Conservation (phyloP, 2,888 invertebrate species). For the Acrobasis repandana region DNA sequence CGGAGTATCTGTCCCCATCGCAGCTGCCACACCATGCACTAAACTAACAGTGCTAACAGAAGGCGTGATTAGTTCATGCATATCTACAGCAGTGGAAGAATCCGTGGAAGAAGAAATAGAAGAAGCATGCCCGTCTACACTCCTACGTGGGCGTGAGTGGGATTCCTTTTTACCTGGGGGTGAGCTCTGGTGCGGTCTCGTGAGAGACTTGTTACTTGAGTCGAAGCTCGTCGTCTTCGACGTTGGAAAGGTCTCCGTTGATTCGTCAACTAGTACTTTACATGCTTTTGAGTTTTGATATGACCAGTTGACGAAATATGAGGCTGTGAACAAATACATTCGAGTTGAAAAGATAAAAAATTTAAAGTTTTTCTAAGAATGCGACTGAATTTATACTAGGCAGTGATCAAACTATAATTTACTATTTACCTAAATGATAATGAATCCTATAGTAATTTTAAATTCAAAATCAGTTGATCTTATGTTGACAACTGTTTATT, state of each 20-base stretch:
- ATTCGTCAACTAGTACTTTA: conserved; percentile 92
- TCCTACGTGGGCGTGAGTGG: conserved; percentile 87
- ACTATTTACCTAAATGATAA: too few relatives aligned
- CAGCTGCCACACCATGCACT: conserved; percentile 74
- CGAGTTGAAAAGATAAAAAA: too few relatives aligned
- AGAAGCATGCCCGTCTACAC: conserved; percentile 85
- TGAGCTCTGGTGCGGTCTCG: conserved; percentile 85
- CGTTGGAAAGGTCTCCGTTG: conserved; percentile 86
- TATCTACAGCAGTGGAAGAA: conserved; percentile 70
- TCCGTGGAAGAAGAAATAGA: conserved; percentile 65
- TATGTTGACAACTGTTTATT: too few relatives aligned
- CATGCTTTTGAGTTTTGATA: conserved; percentile 92
- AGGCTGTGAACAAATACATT: conserved; percentile 81
- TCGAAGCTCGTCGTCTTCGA: conserved; percentile 88
- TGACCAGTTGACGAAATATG: conserved; percentile 92
- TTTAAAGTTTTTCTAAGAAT: too few relatives aligned
- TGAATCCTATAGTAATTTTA: too few relatives aligned
- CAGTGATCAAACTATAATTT: too few relatives aligned
- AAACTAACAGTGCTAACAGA: conserved; percentile 69
- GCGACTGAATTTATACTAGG: too few relatives aligned
- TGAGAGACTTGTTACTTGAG: conserved; percentile 86
- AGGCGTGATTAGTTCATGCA: conserved; percentile 78
- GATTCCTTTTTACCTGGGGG: conserved; percentile 77
- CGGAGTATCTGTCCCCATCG: conserved; percentile 38
- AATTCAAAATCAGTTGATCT: too few relatives aligned